Conservation (phyloP, 2,888 invertebrate genomes). For the Dicycla oo region DNA sequence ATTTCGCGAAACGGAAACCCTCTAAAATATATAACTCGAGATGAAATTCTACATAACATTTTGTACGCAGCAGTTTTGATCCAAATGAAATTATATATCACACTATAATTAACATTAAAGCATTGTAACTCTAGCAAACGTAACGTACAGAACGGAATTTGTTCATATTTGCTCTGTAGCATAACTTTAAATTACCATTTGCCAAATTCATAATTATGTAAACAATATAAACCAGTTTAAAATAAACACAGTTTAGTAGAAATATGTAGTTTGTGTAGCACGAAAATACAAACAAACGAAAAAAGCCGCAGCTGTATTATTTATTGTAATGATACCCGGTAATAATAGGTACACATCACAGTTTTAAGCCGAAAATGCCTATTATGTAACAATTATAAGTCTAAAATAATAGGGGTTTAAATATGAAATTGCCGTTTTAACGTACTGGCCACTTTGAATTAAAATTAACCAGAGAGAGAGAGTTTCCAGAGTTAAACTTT, state of each 20-base stretch:
- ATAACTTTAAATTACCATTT: neutral
- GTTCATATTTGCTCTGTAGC: neutral
- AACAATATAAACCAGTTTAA: neutral
- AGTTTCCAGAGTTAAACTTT: too few relatives aligned
- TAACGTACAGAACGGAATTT: neutral
- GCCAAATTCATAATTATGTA: neutral
- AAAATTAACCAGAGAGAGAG: too few relatives aligned
- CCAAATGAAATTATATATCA: slow-evolving; percentile 24
- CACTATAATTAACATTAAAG: slow-evolving; percentile 11
- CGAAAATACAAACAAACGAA: neutral
- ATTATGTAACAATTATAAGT: neutral
- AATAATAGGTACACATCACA: neutral
- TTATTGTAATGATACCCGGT: neutral
- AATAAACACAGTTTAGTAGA: neutral
- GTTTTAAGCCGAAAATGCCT: neutral
- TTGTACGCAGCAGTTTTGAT: slow-evolving; percentile 22
- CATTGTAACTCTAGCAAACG: neutral
- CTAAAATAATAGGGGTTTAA: too few relatives aligned
- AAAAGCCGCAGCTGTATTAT: neutral
- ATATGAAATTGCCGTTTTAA: too few relatives aligned
- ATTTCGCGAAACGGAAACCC: slow-evolving; percentile 39
- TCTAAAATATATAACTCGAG: slow-evolving; percentile 20
- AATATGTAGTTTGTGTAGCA: neutral
- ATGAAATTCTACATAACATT: slow-evolving; percentile 30
- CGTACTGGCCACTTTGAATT: too few relatives aligned